These are phyloP conservation scores for Emmelina monodactyla DNA, from an alignment of 2,888 invertebrate species.

Conservation along the genomic window DNA sequence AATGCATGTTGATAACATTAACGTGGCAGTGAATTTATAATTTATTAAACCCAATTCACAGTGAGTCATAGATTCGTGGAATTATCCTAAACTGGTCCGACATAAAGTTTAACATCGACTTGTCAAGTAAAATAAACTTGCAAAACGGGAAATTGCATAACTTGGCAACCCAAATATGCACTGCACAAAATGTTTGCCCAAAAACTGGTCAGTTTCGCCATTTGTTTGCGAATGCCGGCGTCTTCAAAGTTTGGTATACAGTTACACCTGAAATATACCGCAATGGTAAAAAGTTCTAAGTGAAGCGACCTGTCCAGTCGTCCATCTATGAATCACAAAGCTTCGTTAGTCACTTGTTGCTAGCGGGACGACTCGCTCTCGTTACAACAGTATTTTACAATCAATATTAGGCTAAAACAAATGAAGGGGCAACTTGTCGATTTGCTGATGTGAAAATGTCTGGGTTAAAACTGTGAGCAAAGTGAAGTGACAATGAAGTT, in stretches of 20 bases:
- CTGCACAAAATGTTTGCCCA: no score
- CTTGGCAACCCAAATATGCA: no score
- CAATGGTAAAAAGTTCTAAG: slow-evolving; percentile 44
- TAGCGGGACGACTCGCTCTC: slow-evolving; percentile 29
- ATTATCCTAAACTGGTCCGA: no score
- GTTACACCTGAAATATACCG: slow-evolving; percentile 49
- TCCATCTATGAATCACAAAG: slow-evolving; percentile 43
- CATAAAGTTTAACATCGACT: no score
- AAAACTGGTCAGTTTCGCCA: no score
- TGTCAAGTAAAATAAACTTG: no score
- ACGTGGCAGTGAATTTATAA: no score
- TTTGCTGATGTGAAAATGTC: not conserved
- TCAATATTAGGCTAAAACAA: slow-evolving; percentile 37
- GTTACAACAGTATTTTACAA: slow-evolving; percentile 41
- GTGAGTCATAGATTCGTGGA: no score
- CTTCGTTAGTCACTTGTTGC: slow-evolving; percentile 35
- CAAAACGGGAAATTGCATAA: no score
- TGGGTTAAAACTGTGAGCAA: slow-evolving; percentile 2
- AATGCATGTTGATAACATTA: no score
- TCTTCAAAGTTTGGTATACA: slow-evolving; percentile 20
- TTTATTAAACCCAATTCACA: no score
- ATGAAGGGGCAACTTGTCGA: not conserved
- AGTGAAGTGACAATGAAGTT: slow-evolving; percentile 30
- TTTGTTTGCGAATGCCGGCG: not conserved
- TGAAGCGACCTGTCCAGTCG: slow-evolving; percentile 33